Conservation (phyloP, 2,113 vertebrate species). For the Telmatochromis sp. region DNA sequence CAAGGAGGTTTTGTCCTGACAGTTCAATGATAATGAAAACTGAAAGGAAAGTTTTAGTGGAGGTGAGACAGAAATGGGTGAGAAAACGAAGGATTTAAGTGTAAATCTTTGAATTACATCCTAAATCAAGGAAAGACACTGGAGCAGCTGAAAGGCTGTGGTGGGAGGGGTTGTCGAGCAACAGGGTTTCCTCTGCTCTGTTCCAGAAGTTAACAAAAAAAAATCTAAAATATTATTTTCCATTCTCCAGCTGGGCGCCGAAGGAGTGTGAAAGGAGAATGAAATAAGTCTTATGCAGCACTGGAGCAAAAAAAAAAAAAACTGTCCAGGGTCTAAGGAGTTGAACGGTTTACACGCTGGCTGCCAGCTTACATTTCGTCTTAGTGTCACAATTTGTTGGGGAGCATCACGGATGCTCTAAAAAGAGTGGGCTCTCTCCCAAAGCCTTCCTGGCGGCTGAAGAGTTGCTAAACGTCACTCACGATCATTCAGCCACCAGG, state of each 20-base stretch:
- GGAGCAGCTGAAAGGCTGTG: neutral
- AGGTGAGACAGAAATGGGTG: neutral
- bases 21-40: neutral
- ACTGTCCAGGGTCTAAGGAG: constrained; percentile 20
- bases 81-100: neutral
- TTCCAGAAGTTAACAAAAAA: neutral
- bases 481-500: constrained; percentile 14
- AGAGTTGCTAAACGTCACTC: constrained; percentile 35
- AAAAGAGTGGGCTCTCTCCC: constrained; percentile 11
- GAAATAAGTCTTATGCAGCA: neutral
- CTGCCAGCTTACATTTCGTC: constrained; percentile 49
- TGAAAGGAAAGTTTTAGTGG: neutral
- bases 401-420: neutral
- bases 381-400: constrained; percentile 48
- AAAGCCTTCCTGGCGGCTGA: constrained; percentile 8
- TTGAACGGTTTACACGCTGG: constrained; percentile 40
- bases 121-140: neutral
- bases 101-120: neutral
- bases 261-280: neutral
- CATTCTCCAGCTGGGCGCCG: neutral
- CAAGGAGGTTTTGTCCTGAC: neutral
- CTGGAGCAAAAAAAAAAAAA: neutral
- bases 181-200: neutral
- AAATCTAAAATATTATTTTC: neutral
- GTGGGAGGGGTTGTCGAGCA: neutral